Evolutionary conservation across 1,140 invertebrate genomes (phyloP).

Genomic region (Psix sp.): DNA sequence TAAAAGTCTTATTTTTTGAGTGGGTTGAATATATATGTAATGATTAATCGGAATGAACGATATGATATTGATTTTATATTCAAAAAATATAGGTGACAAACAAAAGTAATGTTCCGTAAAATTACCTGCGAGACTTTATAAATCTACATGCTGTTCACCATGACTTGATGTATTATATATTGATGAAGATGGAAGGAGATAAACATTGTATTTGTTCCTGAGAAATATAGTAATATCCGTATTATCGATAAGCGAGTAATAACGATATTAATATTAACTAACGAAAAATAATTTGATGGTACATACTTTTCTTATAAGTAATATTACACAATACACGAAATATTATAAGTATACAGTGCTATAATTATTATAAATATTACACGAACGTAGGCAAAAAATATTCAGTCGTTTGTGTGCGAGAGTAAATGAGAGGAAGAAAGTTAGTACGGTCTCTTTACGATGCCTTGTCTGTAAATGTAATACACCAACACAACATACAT

Average conservation of each 20-base stretch:
- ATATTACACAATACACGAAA: constrained; percentile 65
- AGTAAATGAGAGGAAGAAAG: constrained; percentile 57
- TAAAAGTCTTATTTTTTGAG: too few species aligned
- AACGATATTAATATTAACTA: constrained; percentile 71
- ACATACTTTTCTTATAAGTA: constrained; percentile 76
- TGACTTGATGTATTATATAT: constrained; percentile 74
- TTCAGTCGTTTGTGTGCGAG: constrained; percentile 40
- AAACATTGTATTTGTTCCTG: constrained; percentile 72
- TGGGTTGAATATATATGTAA: too few species aligned
- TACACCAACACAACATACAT: constrained; percentile 64
- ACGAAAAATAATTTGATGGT: constrained; percentile 75
- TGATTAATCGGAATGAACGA: too few species aligned
- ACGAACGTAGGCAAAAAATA: constrained; percentile 51
- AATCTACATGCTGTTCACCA: constrained; percentile 70
- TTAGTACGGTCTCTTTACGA: constrained; percentile 75
- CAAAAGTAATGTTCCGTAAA: constrained; percentile 32
- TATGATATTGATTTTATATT: too few species aligned
- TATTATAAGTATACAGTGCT: constrained; percentile 65
- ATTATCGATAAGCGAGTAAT: constrained; percentile 72
- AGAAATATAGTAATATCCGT: constrained; percentile 72
- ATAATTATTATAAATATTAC: constrained; percentile 67
- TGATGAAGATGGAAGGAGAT: constrained; percentile 52
- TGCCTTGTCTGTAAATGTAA: constrained; percentile 78
- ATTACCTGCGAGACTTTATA: constrained; percentile 51
- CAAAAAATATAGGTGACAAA: too few species aligned